Conservation (phyloP, 35 echinoderm and acorn worm genomes). For the Amphiura filiformis region DNA sequence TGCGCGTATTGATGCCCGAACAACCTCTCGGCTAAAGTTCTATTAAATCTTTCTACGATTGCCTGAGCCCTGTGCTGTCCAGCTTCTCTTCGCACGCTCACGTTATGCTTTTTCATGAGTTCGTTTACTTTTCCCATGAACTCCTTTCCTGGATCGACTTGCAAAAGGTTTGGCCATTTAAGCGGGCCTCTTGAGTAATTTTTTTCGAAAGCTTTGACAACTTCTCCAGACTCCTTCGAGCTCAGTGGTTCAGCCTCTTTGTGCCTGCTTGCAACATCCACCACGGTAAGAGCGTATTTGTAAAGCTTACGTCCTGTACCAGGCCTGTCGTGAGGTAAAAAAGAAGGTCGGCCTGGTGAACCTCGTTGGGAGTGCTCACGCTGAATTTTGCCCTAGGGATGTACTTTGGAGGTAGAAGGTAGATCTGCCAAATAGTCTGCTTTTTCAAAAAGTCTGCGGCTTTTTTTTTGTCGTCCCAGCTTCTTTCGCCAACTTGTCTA, state of each 20-base stretch:
- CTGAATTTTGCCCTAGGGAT: not conserved
- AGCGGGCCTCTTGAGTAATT: not conserved
- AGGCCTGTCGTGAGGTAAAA: not conserved
- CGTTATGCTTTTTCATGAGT: not conserved
- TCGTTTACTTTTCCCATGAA: not conserved
- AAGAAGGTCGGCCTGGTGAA: not conserved
- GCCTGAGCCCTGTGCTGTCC: no score
- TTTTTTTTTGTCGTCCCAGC: not conserved
- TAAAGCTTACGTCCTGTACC: not conserved
- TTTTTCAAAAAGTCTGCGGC: not conserved
- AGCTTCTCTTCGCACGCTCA: not conserved
- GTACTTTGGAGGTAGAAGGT: not conserved
- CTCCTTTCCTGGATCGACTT: not conserved
- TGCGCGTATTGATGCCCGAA: not conserved
- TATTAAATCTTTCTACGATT: not conserved
- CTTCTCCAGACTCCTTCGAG: not conserved
- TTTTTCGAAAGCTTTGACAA: not conserved
- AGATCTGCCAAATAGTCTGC: constrained; percentile 25
- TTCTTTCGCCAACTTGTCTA: not conserved
- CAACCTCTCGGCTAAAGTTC: not conserved
- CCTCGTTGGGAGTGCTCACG: not conserved
- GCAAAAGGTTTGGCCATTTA: not conserved
- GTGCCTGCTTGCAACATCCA: not conserved
- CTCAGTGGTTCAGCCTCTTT: constrained; percentile 18
- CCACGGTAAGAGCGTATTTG: constrained; percentile 8